A percentile compares a stretch with the other conserved stretches of the same genome.
Conservation (phyloP, 2,113 vertebrate genomes). For the Brachyhypopomus occidentalis region DNA sequence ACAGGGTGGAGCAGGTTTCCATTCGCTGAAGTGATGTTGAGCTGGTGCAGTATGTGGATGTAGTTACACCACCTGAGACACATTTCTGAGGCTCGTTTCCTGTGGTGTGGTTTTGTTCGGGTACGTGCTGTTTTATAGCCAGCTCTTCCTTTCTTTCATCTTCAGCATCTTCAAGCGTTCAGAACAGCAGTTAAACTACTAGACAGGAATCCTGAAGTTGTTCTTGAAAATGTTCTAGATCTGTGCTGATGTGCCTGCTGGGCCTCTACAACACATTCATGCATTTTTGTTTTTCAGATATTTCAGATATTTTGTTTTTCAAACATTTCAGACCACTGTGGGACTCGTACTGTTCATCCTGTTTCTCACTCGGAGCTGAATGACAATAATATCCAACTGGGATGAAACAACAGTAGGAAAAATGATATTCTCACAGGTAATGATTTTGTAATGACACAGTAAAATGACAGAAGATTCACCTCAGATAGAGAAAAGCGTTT, state of each 20-base stretch:
- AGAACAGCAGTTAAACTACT: background rate
- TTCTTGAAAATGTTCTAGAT: background rate
- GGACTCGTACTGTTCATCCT: background rate
- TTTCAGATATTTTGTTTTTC: constrained; percentile 10
- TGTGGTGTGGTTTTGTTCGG: background rate
- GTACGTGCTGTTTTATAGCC: background rate
- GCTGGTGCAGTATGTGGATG: background rate
- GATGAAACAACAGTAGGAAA: background rate
- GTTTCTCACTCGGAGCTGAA: background rate
- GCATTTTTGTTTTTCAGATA: background rate
- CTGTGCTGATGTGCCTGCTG: background rate
- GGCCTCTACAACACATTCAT: constrained; percentile 8
- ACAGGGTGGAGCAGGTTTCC: constrained; percentile 28
- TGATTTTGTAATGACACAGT: background rate
- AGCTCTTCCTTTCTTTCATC: constrained; percentile 15
- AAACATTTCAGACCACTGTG: background rate
- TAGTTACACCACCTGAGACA: background rate
- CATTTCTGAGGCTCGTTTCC: background rate
- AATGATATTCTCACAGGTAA: background rate
- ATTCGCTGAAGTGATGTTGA: constrained; percentile 10
- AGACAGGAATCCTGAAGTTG: constrained; percentile 11
- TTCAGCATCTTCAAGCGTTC: constrained; percentile 22
- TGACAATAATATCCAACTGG: background rate
- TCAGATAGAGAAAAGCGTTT: constrained; percentile 3
- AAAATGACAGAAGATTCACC: background rate